Conservation (phyloP, 2,797 vertebrate genomes). For the Cuniculus paca region DNA sequence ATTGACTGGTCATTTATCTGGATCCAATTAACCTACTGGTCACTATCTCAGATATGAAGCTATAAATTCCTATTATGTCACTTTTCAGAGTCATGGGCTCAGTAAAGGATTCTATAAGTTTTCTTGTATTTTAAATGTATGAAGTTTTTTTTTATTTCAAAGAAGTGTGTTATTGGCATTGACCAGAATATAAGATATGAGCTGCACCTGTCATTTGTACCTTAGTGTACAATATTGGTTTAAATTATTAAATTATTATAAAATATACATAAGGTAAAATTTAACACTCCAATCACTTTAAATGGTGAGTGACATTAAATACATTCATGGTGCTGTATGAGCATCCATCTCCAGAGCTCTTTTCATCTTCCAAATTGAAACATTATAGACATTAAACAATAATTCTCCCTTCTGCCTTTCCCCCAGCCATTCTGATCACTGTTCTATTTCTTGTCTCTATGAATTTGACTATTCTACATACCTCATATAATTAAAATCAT, state of each 20-base stretch:
- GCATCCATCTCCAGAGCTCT: background rate
- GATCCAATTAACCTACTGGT: background rate
- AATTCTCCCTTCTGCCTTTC: background rate
- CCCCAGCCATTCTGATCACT: background rate
- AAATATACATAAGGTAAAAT: background rate
- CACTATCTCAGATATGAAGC: background rate
- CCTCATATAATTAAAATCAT: background rate
- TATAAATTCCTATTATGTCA: background rate
- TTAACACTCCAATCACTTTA: background rate
- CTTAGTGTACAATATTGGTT: background rate
- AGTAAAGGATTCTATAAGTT: constrained; percentile 5
- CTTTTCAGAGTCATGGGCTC: background rate
- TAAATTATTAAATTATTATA: background rate
- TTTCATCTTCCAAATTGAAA: background rate
- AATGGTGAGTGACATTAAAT: background rate
- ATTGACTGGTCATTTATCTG: background rate
- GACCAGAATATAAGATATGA: background rate
- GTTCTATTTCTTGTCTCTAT: background rate
- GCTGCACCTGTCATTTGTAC: background rate
- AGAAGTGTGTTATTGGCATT: background rate
- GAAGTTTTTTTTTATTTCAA: constrained; percentile 15
- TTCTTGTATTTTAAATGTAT: background rate
- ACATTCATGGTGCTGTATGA: background rate
- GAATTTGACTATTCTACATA: background rate
- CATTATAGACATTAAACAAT: background rate